phyloP scores from a whole-genome alignment of 2,888 invertebrate genomes.

The Maniola hyperantus region DNA sequence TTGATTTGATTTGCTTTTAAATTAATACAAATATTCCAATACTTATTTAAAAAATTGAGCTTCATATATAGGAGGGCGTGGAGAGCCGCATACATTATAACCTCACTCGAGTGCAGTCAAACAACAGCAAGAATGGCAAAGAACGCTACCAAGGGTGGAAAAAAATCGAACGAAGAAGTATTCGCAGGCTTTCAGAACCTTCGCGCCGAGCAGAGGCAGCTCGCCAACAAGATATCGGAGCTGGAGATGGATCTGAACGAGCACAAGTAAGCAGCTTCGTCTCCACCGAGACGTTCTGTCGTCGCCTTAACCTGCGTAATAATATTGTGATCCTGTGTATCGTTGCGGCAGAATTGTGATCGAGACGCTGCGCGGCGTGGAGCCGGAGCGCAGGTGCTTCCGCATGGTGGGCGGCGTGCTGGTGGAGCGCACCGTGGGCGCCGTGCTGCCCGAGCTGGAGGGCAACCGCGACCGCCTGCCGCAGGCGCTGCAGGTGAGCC shows the following conservation, averaged over 20 bases:
- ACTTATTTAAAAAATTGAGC: slow-evolving; percentile 4
- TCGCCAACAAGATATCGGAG: slow-evolving; percentile 95
- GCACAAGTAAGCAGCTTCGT: slow-evolving; percentile 89
- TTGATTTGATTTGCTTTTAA: neutral
- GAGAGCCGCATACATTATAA: slow-evolving; percentile 19
- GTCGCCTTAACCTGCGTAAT: neutral
- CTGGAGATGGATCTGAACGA: slow-evolving; percentile 97
- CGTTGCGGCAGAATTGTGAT: slow-evolving; percentile 91
- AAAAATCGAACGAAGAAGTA: slow-evolving; percentile 89
- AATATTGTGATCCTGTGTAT: neutral
- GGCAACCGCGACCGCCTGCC: slow-evolving; percentile 91
- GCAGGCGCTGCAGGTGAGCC: slow-evolving; percentile 29
- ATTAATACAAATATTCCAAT: slow-evolving; percentile 13
- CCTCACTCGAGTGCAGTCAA: slow-evolving; percentile 15
- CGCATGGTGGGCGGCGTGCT: slow-evolving; percentile 96
- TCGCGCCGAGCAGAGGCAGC: slow-evolving; percentile 92
- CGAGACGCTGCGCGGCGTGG: slow-evolving; percentile 94
- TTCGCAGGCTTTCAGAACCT: slow-evolving; percentile 93
- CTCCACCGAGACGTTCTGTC: neutral
- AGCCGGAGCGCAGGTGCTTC: slow-evolving; percentile 93
- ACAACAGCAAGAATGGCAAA: slow-evolving; percentile 55
- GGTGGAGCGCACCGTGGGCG: slow-evolving; percentile 95
- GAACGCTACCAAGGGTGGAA: slow-evolving; percentile 61
- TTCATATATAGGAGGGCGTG: neutral
- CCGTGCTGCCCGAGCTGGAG: slow-evolving; percentile 92